These are phyloP conservation scores for Zhengitettix transpicula DNA, from an alignment of 2,888 invertebrate genomes.

Conservation along the genomic window DNA sequence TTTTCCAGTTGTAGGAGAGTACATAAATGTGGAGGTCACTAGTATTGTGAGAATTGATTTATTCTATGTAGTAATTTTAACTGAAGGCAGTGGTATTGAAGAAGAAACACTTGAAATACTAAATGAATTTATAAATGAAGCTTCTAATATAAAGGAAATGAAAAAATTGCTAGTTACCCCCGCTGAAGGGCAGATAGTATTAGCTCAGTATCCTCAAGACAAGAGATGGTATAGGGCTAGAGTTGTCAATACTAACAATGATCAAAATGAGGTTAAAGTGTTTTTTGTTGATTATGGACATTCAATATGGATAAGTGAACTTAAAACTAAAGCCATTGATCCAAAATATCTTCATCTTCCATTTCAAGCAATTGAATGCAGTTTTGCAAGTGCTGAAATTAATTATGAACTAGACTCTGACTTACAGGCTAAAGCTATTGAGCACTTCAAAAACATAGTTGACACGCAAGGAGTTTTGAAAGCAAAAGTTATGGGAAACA, in stretches of 20 bases:
- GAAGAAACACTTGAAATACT: slow-evolving; percentile 1
- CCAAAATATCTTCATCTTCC: slow-evolving; percentile 6
- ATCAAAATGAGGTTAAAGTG: neutral
- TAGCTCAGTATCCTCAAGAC: slow-evolving; percentile 1
- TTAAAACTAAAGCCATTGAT: slow-evolving; percentile 1
- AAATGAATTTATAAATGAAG: slow-evolving; percentile 1
- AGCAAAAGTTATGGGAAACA: too few relatives aligned
- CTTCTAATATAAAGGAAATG: neutral
- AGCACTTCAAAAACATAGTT: too few relatives aligned
- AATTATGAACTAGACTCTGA: neutral
- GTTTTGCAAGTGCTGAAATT: neutral
- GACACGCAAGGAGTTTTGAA: too few relatives aligned
- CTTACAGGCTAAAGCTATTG: too few relatives aligned
- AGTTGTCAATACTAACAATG: slow-evolving; percentile 1
- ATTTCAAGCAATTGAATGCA: slow-evolving; percentile 5
- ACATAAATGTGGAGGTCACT: neutral
- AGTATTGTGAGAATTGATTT: neutral
- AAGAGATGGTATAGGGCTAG: slow-evolving; percentile 3
- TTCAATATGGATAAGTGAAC: neutral
- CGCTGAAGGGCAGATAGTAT: slow-evolving; percentile 3
- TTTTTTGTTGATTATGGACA: slow-evolving; percentile 6
- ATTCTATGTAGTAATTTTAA: neutral
- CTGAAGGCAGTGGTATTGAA: neutral
- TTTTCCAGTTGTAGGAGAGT: neutral
- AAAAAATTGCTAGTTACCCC: neutral